These are phyloP conservation scores for Vombatus ursinus DNA, from an alignment of 2,113 vertebrate genomes.

Conservation along the genomic window DNA sequence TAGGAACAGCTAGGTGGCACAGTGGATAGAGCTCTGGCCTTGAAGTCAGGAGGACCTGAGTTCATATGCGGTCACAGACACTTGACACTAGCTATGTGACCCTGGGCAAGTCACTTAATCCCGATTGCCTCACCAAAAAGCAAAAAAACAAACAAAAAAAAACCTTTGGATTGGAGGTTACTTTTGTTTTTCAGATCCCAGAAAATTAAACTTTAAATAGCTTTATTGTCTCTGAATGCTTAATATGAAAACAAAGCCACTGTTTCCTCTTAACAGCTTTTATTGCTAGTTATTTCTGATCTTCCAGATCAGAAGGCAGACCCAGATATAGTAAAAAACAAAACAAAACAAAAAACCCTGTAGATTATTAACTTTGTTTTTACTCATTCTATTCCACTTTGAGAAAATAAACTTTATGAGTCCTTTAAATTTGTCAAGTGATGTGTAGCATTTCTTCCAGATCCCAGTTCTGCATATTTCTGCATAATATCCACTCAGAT, in stretches of 20 bases:
- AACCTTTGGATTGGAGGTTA: constrained; percentile 27
- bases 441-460: constrained; percentile 33
- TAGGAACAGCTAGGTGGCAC: too few relatives aligned
- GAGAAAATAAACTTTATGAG: constrained; percentile 23
- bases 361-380: background rate
- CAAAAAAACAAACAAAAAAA: background rate
- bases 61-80: too few relatives aligned
- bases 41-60: too few relatives aligned
- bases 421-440: constrained; percentile 39
- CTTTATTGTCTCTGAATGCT: background rate
- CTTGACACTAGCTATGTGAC: too few relatives aligned
- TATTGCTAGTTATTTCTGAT: background rate
- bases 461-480: constrained; percentile 30
- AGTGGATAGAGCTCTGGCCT: too few relatives aligned
- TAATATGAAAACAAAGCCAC: constrained; percentile 53
- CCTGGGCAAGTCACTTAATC: too few relatives aligned
- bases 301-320: constrained; percentile 42
- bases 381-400: background rate
- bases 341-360: constrained; percentile 3
- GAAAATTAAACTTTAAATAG: background rate
- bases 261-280: constrained; percentile 33
- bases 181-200: constrained; percentile 48
- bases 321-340: constrained; percentile 8
- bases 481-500: constrained; percentile 12
- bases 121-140: too few relatives aligned